Evolutionary conservation across 2,797 vertebrate genomes (phyloP).

Genomic region (Gadopsis marmoratus): DNA sequence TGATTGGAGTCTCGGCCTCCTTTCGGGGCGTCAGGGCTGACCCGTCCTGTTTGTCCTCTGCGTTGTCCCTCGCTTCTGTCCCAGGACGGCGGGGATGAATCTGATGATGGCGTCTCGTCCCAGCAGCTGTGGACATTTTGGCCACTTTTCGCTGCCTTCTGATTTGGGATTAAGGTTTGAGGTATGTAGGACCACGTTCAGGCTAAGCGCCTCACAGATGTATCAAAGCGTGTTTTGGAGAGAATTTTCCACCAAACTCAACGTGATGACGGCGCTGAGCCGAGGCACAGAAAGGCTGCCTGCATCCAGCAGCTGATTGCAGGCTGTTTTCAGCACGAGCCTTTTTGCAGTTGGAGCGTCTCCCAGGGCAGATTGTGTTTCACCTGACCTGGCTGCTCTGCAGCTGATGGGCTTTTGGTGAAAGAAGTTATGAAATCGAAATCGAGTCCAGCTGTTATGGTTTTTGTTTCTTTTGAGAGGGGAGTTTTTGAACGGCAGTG

Average conservation of each 20-base stretch:
- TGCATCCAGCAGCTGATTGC: slow-evolving; percentile 45
- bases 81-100: too few relatives aligned
- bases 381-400: slow-evolving; percentile 45
- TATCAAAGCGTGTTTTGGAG: background rate
- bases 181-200: background rate
- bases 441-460: slow-evolving; percentile 26
- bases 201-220: background rate
- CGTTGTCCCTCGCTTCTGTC: slow-evolving; percentile 3
- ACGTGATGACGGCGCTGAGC: slow-evolving; percentile 17
- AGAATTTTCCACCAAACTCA: slow-evolving; percentile 2
- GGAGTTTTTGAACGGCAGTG: background rate
- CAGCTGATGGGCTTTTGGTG: slow-evolving; percentile 40
- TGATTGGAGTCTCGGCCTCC: slow-evolving; percentile 87
- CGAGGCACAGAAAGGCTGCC: background rate
- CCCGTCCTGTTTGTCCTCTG: slow-evolving; percentile 47
- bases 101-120: background rate
- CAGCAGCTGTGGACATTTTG: background rate
- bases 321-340: slow-evolving; percentile 41
- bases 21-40: slow-evolving; percentile 39
- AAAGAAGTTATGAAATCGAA: slow-evolving; percentile 36
- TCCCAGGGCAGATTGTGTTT: slow-evolving; percentile 47
- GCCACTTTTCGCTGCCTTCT: background rate
- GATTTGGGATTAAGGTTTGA: background rate
- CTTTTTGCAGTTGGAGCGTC: slow-evolving; percentile 34
- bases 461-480: slow-evolving; percentile 1